Evolutionary conservation across 2,888 invertebrate species (phyloP).

Genomic region (Cylindroiulus punctatus): DNA sequence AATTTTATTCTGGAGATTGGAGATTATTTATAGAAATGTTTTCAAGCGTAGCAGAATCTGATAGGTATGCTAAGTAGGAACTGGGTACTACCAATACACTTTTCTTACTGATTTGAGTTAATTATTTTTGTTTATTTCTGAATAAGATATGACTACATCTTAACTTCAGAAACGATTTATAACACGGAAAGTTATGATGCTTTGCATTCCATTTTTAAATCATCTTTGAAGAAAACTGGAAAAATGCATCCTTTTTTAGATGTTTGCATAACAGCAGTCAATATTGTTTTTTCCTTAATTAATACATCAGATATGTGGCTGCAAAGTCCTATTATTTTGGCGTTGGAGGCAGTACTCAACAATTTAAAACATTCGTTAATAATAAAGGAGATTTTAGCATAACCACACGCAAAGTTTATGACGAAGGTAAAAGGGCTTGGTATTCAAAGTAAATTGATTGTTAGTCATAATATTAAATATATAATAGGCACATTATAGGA

Average conservation of each 20-base stretch:
- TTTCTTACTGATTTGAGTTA: not conserved
- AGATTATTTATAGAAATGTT: constrained; percentile 69
- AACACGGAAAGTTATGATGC: constrained; percentile 82
- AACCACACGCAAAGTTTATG: not conserved
- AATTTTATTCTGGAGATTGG: constrained; percentile 80
- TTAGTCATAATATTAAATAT: not conserved
- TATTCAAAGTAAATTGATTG: not conserved
- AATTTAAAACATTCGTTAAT: not conserved
- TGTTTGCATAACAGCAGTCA: not conserved
- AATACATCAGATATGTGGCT: constrained; percentile 75
- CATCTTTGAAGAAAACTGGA: constrained; percentile 74
- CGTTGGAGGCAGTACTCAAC: constrained; percentile 80
- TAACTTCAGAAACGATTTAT: constrained; percentile 91
- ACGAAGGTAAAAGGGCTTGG: not conserved
- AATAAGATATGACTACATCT: constrained; percentile 80
- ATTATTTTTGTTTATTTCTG: constrained; percentile 59
- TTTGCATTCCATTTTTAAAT: constrained; percentile 75
- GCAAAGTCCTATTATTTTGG: constrained; percentile 96
- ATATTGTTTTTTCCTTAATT: not conserved
- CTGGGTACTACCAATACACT: not conserved
- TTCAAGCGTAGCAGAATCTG: constrained; percentile 59
- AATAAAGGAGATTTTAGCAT: not conserved
- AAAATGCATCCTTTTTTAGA: constrained; percentile 71
- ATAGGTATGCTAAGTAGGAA: not conserved
- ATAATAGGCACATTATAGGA: not conserved